Conservation (phyloP, 92 coral and sea anemone species). For the Isaurus tuberculatus region DNA sequence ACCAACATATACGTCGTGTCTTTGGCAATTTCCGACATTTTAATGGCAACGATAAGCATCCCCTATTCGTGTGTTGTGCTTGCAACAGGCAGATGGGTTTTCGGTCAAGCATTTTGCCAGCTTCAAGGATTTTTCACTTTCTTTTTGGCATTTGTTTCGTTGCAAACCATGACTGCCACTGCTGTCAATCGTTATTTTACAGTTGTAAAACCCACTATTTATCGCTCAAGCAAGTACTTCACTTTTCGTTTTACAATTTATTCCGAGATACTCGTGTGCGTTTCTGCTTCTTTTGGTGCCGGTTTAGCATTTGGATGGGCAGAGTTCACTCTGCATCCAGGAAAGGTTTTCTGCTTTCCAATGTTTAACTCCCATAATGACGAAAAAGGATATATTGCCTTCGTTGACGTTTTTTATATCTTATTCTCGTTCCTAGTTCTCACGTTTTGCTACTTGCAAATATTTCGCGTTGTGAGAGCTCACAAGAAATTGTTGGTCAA, state of each 20-base stretch:
- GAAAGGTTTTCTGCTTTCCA: conserved; percentile 79
- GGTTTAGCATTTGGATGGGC: conserved; percentile 76
- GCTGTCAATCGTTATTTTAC: conserved; percentile 82
- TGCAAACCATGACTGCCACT: conserved; percentile 85
- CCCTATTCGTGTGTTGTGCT: conserved; percentile 74
- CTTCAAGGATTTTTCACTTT: conserved; percentile 81
- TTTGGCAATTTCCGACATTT: conserved; percentile 80
- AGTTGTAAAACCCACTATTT: conserved; percentile 73
- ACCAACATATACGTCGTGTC: conserved; percentile 80
- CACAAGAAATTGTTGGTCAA: conserved; percentile 55
- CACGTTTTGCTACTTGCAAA: conserved; percentile 66
- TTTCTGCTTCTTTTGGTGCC: conserved; percentile 77
- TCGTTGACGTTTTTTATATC: conserved; percentile 69
- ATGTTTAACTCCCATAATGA: conserved; percentile 50
- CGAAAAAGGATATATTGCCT: conserved; percentile 75
- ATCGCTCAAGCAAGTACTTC: conserved; percentile 61
- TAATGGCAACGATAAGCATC: conserved; percentile 79
- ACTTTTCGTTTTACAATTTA: conserved; percentile 51
- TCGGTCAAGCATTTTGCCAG: conserved; percentile 65
- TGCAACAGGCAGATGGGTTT: conserved; percentile 73
- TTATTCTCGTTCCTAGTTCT: conserved; percentile 61
- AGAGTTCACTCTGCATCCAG: conserved; percentile 69
- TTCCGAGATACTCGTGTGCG: conserved; percentile 52
- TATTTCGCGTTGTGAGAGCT: conserved; percentile 66
- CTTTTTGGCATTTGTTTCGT: conserved; percentile 73